phyloP scores from a whole-genome alignment of 2,888 invertebrate species.

The Leptopterna dolabrata region DNA sequence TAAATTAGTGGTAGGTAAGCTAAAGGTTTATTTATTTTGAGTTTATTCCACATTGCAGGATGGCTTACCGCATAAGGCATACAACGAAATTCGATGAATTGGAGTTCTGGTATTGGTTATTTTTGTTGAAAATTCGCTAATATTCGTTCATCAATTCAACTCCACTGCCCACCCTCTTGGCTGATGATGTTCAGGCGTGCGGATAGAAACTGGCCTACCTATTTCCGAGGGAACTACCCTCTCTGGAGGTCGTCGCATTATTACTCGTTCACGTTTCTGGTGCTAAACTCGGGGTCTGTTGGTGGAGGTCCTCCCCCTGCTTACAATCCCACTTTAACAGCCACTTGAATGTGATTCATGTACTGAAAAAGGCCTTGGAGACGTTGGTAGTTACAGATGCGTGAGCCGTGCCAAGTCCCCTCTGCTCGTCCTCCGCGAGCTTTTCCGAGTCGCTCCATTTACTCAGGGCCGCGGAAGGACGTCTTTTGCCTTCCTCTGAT shows the following conservation, averaged over 20 bases:
- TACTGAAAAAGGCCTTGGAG: not conserved
- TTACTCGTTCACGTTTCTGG: constrained; percentile 22
- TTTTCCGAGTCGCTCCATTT: not conserved
- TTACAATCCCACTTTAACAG: constrained; percentile 45
- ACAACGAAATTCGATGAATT: too few species aligned
- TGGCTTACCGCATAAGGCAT: too few species aligned
- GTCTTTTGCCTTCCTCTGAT: not conserved
- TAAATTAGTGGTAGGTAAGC: too few species aligned
- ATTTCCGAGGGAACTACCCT: too few species aligned
- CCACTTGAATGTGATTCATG: constrained; percentile 51
- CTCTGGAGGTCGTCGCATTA: constrained; percentile 18
- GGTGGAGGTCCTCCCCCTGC: constrained; percentile 11
- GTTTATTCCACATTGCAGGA: too few species aligned
- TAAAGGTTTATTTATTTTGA: too few species aligned
- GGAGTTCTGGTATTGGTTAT: too few species aligned
- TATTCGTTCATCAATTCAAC: too few species aligned
- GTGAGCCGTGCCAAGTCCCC: constrained; percentile 9
- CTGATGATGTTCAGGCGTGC: too few species aligned
- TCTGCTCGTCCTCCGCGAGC: not conserved
- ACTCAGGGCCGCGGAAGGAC: not conserved
- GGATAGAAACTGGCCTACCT: too few species aligned
- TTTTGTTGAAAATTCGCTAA: too few species aligned
- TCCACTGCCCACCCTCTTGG: too few species aligned
- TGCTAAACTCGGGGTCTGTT: not conserved
- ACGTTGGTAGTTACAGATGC: constrained; percentile 16